phyloP scores from a whole-genome alignment of 2,797 vertebrate genomes.

The Kryptolebias ocellatus region DNA sequence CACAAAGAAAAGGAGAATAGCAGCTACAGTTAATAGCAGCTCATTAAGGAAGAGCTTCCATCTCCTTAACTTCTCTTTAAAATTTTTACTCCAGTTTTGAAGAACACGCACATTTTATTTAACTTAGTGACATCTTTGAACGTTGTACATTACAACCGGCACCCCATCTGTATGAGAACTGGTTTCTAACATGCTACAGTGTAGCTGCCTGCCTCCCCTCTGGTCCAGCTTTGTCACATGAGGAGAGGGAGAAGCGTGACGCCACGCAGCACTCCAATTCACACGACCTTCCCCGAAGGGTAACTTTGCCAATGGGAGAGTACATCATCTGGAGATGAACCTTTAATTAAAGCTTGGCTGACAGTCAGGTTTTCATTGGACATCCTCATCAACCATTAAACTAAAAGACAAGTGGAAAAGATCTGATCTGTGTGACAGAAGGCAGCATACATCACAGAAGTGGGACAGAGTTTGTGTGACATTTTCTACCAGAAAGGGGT shows the following conservation, averaged over 20 bases:
- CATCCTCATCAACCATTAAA: constrained; percentile 29
- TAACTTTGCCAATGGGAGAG: constrained; percentile 29
- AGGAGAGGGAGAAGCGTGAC: constrained; percentile 19
- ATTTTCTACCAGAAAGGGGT: constrained; percentile 4
- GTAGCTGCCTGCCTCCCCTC: constrained; percentile 38
- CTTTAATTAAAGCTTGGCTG: constrained; percentile 49
- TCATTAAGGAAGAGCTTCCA: constrained; percentile 33
- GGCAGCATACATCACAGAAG: constrained; percentile 28
- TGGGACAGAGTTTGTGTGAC: constrained; percentile 14
- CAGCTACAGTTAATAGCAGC: constrained; percentile 39
- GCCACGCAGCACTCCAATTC: constrained; percentile 22
- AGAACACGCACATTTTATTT: constrained; percentile 22
- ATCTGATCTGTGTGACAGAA: constrained; percentile 4
- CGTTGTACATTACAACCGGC: too few species aligned
- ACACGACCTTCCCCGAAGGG: constrained; percentile 41
- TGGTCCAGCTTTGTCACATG: constrained; percentile 27
- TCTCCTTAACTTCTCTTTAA: constrained; percentile 34
- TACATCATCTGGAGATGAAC: constrained; percentile 35
- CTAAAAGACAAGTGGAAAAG: constrained; percentile 9
- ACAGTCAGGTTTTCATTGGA: constrained; percentile 13
- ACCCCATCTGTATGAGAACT: neutral
- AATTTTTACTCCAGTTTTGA: constrained; percentile 14
- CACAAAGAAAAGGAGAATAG: constrained; percentile 39
- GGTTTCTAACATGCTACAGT: constrained; percentile 17
- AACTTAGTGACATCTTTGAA: too few species aligned